Base-by-base conservation (phyloP, 2,113 vertebrate genomes). In the Anas platyrhynchos region DNA sequence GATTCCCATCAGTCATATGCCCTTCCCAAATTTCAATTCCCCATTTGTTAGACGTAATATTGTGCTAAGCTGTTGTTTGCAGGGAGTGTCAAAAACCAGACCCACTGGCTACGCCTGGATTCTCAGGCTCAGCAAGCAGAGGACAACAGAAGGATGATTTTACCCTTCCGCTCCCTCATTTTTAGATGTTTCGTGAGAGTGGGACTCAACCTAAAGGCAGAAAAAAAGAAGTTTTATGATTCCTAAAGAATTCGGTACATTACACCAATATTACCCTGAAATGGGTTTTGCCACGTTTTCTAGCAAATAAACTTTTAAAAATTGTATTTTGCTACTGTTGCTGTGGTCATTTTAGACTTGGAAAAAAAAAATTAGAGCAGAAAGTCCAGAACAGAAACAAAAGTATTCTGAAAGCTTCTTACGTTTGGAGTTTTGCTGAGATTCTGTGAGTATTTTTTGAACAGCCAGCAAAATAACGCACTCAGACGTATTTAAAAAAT, bases 1-100 rank as follows among this genome's bases (percentile, higher is more conserved):
- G 0, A 3, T 78, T 63, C 8, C 16, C 27, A 16, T 43, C 46
- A 50, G 6, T 9, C 1, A 3, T 9, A 3, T 3, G 1, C n/a
- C 48, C 36, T 75, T 25, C 34, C 71, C 50, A 2, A 13, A 5
- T 69, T 86, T 83, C 55, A 7, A 56, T 52, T 63, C 72, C 56
- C 16, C 2, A 27, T 31, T 56, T 56, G 54, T 56, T 38, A 23
- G 54, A 6, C 3, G 10, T 16, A 31, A 27, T 27, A 56, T 16
- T 54, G 52, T 36, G 23, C 13, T n/a, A 31, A 86, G 20, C 8
- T 81, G 13, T 50, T 76, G 6, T 55, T 84, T 32, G 3, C 46
- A 55, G 34, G 11, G 31, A 67, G 15, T 17, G 46, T 67, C 46
- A 75, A 26, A 86, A 84, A 3, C 56, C 7, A 34, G 63, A 36